phyloP scores from a whole-genome alignment of 92 coral and sea anemone genomes.

The Scolanthus callimorphus region DNA sequence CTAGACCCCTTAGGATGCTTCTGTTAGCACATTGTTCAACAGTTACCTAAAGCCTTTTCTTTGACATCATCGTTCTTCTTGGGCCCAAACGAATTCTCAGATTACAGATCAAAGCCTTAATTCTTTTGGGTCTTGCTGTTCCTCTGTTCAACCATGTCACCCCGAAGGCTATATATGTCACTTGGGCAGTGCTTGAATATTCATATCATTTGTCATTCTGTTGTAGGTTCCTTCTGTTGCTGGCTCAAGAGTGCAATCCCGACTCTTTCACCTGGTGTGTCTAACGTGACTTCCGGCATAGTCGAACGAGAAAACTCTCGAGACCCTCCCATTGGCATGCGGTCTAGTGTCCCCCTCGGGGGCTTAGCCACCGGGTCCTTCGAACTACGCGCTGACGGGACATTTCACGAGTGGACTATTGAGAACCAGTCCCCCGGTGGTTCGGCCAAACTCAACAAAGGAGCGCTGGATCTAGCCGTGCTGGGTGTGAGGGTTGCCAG shows the following conservation, averaged over 20 bases:
- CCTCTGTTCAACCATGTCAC: no score
- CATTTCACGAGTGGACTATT: conserved; percentile 88
- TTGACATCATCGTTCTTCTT: no score
- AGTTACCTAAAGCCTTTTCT: no score
- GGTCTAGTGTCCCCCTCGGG: conserved; percentile 89
- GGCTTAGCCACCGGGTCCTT: conserved; percentile 87
- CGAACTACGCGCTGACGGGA: conserved; percentile 85
- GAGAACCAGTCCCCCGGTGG: conserved; percentile 97
- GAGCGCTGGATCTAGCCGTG: conserved; percentile 73
- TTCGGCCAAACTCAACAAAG: conserved; percentile 86
- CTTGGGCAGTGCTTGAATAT: no score
- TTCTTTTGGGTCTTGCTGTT: no score
- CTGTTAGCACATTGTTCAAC: no score
- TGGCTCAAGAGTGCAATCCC: conserved; percentile 93
- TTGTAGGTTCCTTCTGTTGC: conserved; percentile 69
- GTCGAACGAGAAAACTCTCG: conserved; percentile 66
- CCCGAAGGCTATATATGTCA: no score
- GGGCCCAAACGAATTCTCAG: no score
- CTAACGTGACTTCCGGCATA: conserved; percentile 79
- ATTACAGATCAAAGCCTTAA: no score
- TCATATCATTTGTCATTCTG: no score
- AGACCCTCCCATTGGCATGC: conserved; percentile 83
- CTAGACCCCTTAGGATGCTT: no score
- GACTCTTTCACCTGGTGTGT: conserved; percentile 45
- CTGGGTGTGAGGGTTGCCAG: conserved; percentile 70